These are phyloP conservation scores for Bombus superbus DNA, from an alignment of 1,140 invertebrate genomes.

Conservation along the genomic window DNA sequence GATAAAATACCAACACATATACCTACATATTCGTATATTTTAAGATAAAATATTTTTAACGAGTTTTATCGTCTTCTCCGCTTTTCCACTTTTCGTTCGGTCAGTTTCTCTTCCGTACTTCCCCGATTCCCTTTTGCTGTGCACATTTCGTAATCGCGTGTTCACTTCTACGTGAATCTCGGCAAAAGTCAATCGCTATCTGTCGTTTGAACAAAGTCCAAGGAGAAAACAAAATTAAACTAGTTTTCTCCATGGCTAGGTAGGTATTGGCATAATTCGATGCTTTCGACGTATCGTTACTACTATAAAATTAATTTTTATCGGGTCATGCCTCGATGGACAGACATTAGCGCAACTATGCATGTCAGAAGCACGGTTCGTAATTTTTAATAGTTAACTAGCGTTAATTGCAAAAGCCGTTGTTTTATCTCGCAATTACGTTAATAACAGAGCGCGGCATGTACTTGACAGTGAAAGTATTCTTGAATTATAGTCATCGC, in stretches of 20 bases:
- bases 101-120: neutral
- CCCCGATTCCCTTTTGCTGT: neutral
- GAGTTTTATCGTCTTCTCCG: neutral
- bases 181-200: too few relatives aligned
- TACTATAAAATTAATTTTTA: neutral
- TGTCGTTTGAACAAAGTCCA: neutral
- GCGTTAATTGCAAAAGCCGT: neutral
- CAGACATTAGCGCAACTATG: neutral
- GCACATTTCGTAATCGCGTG: neutral
- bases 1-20: too few relatives aligned
- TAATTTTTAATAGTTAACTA: neutral
- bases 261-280: neutral
- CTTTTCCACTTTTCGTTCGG: neutral
- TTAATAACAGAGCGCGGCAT: neutral
- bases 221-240: neutral
- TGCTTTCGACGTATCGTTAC: neutral
- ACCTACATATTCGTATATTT: neutral
- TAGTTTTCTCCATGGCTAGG: rapidly evolving
- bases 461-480: conserved; percentile 17
- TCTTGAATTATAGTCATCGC: neutral
- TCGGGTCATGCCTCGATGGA: neutral
- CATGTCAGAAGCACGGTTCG: neutral
- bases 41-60: neutral
- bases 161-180: neutral
- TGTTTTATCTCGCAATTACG: too few relatives aligned